These are phyloP conservation scores for Melinaea menophilus DNA, from an alignment of 2,888 invertebrate genomes.

Conservation along the genomic window DNA sequence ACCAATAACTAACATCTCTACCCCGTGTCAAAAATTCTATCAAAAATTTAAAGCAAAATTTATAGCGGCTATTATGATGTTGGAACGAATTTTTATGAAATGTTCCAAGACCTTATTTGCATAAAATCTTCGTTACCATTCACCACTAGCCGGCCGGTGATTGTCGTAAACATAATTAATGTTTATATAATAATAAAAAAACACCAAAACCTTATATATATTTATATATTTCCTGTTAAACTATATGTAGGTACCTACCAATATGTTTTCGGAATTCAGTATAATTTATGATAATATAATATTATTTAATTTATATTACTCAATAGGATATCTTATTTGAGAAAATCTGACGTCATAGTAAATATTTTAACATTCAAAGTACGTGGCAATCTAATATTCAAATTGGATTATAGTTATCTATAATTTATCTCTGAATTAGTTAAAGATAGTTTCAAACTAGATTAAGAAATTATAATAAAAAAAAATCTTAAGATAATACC, in stretches of 20 bases:
- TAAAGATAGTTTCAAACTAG: too few relatives aligned
- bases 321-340: background rate
- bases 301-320: background rate
- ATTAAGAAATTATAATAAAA: too few relatives aligned
- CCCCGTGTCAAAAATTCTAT: constrained; percentile 5
- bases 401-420: background rate
- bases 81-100: constrained; percentile 6
- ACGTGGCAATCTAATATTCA: constrained; percentile 1
- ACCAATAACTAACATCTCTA: background rate
- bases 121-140: constrained; percentile 3
- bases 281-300: constrained; percentile 1
- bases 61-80: constrained; percentile 1
- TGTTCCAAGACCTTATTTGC: constrained; percentile 2
- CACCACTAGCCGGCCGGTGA: constrained; percentile 1
- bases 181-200: background rate
- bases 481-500: too few relatives aligned
- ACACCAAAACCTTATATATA: background rate
- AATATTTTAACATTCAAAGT: background rate
- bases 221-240: constrained; percentile 4
- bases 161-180: constrained; percentile 3
- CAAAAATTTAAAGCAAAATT: constrained; percentile 6
- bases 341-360: background rate
- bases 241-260: background rate
- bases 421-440: too few relatives aligned
- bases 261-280: background rate